Evolutionary conservation across 1,140 invertebrate genomes (phyloP).

Genomic region (Drosophila pachea): DNA sequence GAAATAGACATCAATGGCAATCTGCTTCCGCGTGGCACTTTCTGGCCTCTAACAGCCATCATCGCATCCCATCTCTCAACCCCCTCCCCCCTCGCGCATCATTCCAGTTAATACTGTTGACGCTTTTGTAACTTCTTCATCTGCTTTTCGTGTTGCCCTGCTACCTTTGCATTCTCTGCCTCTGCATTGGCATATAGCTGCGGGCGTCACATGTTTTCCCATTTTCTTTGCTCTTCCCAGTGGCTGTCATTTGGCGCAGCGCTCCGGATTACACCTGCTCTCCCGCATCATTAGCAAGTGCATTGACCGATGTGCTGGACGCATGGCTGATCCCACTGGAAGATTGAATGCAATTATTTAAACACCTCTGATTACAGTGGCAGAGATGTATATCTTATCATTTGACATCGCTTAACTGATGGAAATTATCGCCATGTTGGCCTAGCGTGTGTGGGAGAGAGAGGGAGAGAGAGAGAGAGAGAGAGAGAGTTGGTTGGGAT

Average conservation of each 20-base stretch:
- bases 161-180: conserved; percentile 55
- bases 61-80: not conserved
- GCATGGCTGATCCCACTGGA: not conserved
- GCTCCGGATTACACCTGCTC: conserved; percentile 28
- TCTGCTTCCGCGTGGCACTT: conserved; percentile 56
- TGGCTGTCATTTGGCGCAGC: conserved; percentile 22
- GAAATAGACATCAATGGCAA: conserved; percentile 60
- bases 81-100: not conserved
- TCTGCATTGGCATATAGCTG: conserved; percentile 60
- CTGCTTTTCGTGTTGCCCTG: conserved; percentile 38
- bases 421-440: too few relatives aligned
- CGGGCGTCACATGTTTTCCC: conserved; percentile 62
- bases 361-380: too few relatives aligned
- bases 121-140: conserved; percentile 43
- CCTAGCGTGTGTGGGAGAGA: too few relatives aligned
- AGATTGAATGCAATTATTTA: conserved; percentile 10
- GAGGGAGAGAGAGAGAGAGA: too few relatives aligned
- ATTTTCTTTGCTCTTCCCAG: conserved; percentile 45
- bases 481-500: too few relatives aligned
- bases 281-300: conserved; percentile 34
- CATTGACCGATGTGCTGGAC: conserved; percentile 54
- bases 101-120: conserved; percentile 30
- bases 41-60: conserved; percentile 21
- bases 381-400: too few relatives aligned
- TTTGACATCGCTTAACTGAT: too few relatives aligned